Base-by-base conservation (phyloP, 2,797 vertebrate genomes). In the Syngnathus rostellatus region DNA sequence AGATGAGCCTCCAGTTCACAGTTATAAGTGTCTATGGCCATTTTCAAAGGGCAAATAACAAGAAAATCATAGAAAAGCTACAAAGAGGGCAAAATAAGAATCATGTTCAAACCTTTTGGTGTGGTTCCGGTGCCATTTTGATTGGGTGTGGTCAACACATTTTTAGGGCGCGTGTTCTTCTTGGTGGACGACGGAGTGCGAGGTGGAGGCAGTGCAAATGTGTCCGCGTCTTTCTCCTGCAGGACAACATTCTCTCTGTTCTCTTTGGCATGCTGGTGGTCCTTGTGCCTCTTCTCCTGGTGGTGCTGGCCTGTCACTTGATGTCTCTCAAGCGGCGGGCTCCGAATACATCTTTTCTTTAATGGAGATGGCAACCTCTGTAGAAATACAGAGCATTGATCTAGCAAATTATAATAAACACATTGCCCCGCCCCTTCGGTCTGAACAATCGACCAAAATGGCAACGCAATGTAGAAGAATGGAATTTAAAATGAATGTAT, bases 241-340 rank as follows among this genome's bases (percentile, higher is more conserved):
- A 59, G 71, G 4, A 74, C 74, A 25, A 88, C 31, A 67, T 97
- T 95, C 74, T 96, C 94, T 89, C 96, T 94, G 87, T 94, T 91
- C 79, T 92, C 87, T 43, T 40, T 69, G 68, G 81, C 80, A 25
- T 73, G 79, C 55, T 84, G 85, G 63, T 75, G 82, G 64, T 79
- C 70, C 51, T 88, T 83, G 50, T 75, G 66, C 57, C 67, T 74
- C 71, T 74, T 83, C 66, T 83, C 82, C 2, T 69, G 65, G 19
- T n/a, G 74, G 31, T 75, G 74, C n/a, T 64, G 74, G 2, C 74
- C 38, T 1, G 74, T 59, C 1, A 68, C 61, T 62, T 72, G 76
- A 3, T 76, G 81, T 46, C 77, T 81, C 59, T 85, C 74, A 8
- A 83, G 74, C 23, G 73, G 77, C 1, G 76, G 78, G 48, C 67